Evolutionary conservation across 2,888 invertebrate species (phyloP), one percentile per base, ranked within the genome.

Genomic region (Ceriagrion tenellum): DNA sequence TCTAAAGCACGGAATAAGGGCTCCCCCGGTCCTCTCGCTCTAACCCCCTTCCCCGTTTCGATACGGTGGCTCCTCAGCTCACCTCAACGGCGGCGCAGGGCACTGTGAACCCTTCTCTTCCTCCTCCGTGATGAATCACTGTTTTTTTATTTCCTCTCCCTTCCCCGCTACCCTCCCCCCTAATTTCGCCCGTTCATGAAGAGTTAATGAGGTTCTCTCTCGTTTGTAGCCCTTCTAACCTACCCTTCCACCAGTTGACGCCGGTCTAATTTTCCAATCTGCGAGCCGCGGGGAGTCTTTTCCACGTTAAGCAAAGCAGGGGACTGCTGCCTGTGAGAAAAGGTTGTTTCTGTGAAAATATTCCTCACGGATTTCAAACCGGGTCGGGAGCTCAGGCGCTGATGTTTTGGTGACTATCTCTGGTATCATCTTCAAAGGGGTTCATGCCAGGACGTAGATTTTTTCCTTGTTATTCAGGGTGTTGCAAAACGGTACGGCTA

Each of bases 221-320:
- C 69, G 69, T 69, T 69, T 35, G 90, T 59, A 26, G 26, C 40
- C 88, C 88, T 26, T 26, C 90, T 59, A 23, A 30, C 81, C 35
- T 26, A 13, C 90, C 90, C 47, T 47, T 2, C 47, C 47, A 47
- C 35, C 59, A 12, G 90, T 59, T 91, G 90, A 56, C 90, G 30
- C n/a, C 35, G 93, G 59, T 93, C 93, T 69, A 93, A 93, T 93
- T 93, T 93, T 47, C 93, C 93, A 40, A 93, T 69, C 91, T 35
- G 30, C 30, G 63, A 13, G 93, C 69, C 55, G 26, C 30, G 81
- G 35, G 81, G 35, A 35, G 6, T 26, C 18, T n/a, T 35, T 35
- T 13, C 18, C 30, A 13, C 12, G 12, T 23, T 18, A 26, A 0
- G 35, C 30, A 16, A 30, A 13, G 81, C 35, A 12, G 30, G 81